Evolutionary conservation across 2,888 invertebrate genomes (phyloP).

Genomic region (Dynastes tityus): DNA sequence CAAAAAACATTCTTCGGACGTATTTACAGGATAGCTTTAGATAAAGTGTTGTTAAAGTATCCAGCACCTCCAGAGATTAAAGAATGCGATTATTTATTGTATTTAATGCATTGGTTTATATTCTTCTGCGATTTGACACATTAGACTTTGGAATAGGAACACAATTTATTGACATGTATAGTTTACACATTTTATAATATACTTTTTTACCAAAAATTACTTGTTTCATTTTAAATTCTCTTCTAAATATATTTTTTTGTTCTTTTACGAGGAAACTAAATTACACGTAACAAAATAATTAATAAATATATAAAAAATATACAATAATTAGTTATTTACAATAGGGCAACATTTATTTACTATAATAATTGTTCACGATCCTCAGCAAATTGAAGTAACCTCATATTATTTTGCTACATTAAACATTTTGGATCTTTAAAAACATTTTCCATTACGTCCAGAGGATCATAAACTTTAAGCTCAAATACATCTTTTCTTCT

Average conservation of each 20-base stretch:
- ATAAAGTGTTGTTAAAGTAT: conserved; percentile 44
- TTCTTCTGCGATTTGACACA: conserved; percentile 47
- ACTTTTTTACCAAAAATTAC: conserved; percentile 3
- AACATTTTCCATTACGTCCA: not conserved
- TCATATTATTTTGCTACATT: not conserved
- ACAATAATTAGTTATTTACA: conserved; percentile 8
- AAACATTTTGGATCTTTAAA: no score
- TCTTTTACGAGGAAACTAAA: not conserved
- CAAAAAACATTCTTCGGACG: conserved; percentile 11
- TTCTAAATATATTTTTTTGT: no score
- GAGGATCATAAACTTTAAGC: no score
- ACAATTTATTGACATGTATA: not conserved
- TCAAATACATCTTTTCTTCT: no score
- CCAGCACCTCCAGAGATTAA: conserved; percentile 6
- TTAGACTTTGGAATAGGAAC: not conserved
- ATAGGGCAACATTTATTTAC: not conserved
- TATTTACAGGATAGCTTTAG: conserved; percentile 25
- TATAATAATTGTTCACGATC: not conserved
- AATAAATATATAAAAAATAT: conserved; percentile 13
- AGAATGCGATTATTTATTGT: conserved; percentile 49
- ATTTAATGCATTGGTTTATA: conserved; percentile 51
- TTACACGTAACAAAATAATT: not conserved
- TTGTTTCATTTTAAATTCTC: not conserved
- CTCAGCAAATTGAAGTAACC: not conserved
- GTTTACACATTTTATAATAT: not conserved